These are phyloP conservation scores for Forbesichthys agassizii DNA, from an alignment of 2,113 vertebrate species.

Conservation along the genomic window DNA sequence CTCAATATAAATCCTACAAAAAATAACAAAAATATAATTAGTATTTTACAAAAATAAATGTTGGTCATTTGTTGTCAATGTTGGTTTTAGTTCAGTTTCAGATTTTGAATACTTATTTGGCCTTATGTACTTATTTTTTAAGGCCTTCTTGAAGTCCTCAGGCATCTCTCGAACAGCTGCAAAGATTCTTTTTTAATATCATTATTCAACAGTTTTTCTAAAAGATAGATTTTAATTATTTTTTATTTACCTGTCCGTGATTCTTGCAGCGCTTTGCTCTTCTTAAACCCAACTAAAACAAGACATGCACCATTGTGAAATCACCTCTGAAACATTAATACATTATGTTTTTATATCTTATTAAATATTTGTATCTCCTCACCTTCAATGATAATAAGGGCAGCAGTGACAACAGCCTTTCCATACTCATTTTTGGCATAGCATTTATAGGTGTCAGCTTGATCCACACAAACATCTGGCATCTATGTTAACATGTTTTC, in stretches of 20 bases:
- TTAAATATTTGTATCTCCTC: slow-evolving; percentile 20
- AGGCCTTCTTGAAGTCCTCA: slow-evolving; percentile 67
- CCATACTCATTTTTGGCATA: slow-evolving; percentile 81
- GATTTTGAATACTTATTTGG: no score
- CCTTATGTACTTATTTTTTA: slow-evolving; percentile 54
- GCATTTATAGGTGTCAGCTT: slow-evolving; percentile 85
- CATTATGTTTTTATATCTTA: not conserved
- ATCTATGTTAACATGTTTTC: slow-evolving; percentile 70
- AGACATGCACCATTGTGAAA: not conserved
- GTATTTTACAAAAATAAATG: not conserved
- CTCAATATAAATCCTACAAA: slow-evolving; percentile 41
- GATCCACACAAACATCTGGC: slow-evolving; percentile 69
- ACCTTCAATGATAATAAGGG: slow-evolving; percentile 87
- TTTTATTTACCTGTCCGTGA: slow-evolving; percentile 62
- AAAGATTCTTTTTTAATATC: slow-evolving; percentile 8
- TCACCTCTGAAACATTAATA: not conserved
- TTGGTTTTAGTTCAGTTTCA: not conserved
- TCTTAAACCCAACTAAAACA: slow-evolving; percentile 85
- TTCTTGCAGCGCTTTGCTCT: slow-evolving; percentile 72
- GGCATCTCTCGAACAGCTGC: slow-evolving; percentile 60
- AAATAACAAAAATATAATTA: not conserved
- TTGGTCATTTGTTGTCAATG: no score
- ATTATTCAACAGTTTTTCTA: not conserved
- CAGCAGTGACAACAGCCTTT: slow-evolving; percentile 78
- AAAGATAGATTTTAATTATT: not conserved